These are phyloP conservation scores for Fissipunctia ypsillon DNA, from an alignment of 2,888 invertebrate genomes.

Conservation along the genomic window DNA sequence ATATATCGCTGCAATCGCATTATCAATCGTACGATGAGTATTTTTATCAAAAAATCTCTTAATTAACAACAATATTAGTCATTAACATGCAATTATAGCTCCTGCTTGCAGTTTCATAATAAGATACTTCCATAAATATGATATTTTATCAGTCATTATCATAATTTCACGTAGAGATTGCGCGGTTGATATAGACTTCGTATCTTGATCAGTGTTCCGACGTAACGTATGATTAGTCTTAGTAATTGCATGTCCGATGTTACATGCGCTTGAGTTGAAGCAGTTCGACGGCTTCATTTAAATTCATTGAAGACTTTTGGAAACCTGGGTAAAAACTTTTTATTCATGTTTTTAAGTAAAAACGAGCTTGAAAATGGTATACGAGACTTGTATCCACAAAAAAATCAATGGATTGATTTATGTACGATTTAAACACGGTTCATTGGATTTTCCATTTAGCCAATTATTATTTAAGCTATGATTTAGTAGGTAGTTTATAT, in stretches of 20 bases:
- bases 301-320: slow-evolving; percentile 34
- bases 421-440: not conserved
- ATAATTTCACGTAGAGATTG: slow-evolving; percentile 40
- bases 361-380: not conserved
- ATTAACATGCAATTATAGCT: slow-evolving; percentile 13
- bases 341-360: not conserved
- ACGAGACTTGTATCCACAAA: not conserved
- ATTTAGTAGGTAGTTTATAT: not conserved
- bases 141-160: slow-evolving; percentile 41
- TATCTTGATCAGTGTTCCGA: slow-evolving; percentile 28
- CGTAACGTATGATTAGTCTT: slow-evolving; percentile 40
- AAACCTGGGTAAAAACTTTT: not conserved
- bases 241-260: slow-evolving; percentile 16
- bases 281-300: slow-evolving; percentile 34
- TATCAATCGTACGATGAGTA: slow-evolving; percentile 11
- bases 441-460: not conserved
- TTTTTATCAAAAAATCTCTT: slow-evolving; percentile 5
- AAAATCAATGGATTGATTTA: not conserved
- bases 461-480: not conserved
- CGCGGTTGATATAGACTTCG: slow-evolving; percentile 11
- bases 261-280: slow-evolving; percentile 14
- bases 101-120: slow-evolving; percentile 21
- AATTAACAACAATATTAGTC: slow-evolving; percentile 5
- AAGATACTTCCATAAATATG: slow-evolving; percentile 16
- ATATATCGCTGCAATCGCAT: not conserved